Percentiles rank a stretch among this genome's conserved stretches.
Evolutionary conservation across 2,113 vertebrate species (phyloP).

Genomic region (Haemorhous mexicanus): DNA sequence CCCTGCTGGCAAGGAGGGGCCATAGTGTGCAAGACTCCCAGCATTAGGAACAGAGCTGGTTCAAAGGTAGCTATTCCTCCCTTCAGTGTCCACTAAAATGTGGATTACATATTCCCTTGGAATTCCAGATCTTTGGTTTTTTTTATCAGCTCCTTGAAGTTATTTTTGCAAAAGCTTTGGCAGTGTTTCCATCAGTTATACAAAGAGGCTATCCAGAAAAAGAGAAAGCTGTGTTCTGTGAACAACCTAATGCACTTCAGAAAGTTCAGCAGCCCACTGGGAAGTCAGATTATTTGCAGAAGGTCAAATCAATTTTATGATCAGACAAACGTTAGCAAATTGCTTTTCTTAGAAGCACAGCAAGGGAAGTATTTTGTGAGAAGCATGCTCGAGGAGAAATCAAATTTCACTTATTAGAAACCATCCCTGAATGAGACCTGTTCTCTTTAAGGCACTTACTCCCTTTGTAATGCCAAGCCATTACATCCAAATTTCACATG

Average conservation of each 20-base stretch:
- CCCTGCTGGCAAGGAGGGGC: background rate
- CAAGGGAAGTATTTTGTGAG: background rate
- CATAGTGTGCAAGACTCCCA: background rate
- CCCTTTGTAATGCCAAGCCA: background rate
- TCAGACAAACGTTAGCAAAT: background rate
- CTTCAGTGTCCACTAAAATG: background rate
- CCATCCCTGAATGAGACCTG: background rate
- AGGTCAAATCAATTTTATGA: conserved; percentile 17
- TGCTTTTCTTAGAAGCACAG: conserved; percentile 2
- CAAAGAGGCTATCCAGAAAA: background rate
- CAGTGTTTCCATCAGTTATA: background rate
- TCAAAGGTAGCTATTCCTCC: background rate
- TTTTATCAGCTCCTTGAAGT: background rate
- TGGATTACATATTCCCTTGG: background rate
- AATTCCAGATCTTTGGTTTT: background rate
- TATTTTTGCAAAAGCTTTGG: background rate
- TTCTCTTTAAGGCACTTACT: background rate
- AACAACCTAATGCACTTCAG: background rate
- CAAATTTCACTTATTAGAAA: background rate
- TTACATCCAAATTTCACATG: background rate
- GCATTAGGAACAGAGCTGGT: background rate
- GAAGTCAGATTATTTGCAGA: background rate
- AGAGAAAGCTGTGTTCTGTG: background rate
- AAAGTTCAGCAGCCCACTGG: accelerated
- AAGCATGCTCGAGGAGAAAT: conserved; percentile 6